Conservation (phyloP, 92 coral and sea anemone genomes). For the Nematostella vectensis region DNA sequence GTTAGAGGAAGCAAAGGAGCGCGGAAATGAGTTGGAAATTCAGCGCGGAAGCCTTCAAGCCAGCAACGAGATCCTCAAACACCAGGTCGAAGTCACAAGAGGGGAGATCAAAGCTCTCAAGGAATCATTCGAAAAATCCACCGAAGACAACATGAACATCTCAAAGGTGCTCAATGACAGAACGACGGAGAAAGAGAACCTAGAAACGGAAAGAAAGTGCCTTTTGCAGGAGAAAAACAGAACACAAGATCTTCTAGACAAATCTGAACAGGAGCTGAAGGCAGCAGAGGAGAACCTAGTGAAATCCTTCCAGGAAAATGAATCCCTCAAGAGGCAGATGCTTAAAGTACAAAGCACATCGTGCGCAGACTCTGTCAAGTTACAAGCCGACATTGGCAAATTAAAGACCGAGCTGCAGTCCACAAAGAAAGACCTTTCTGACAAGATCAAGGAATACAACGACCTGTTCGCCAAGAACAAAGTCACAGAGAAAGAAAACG, state of each 20-base stretch:
- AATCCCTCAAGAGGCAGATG: slow-evolving; percentile 55
- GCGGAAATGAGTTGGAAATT: slow-evolving; percentile 53
- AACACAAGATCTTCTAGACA: slow-evolving; percentile 26
- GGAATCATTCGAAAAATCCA: slow-evolving; percentile 28
- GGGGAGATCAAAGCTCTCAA: slow-evolving; percentile 32
- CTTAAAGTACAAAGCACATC: slow-evolving; percentile 65
- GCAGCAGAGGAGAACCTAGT: slow-evolving; percentile 43
- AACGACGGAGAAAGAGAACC: slow-evolving; percentile 37
- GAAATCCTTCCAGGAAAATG: slow-evolving; percentile 64
- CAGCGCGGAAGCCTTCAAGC: slow-evolving; percentile 62
- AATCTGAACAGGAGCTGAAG: slow-evolving; percentile 33
- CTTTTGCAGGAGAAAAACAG: slow-evolving; percentile 45
- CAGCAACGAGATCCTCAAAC: slow-evolving; percentile 56
- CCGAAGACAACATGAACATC: slow-evolving; percentile 23
- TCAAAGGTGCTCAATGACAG: slow-evolving; percentile 27
- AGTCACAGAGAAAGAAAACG: slow-evolving; percentile 74
- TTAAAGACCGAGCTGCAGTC: slow-evolving; percentile 50
- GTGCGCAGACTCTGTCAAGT: slow-evolving; percentile 63
- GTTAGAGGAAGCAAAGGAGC: slow-evolving; percentile 28
- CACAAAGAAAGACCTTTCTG: slow-evolving; percentile 44
- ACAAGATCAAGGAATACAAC: slow-evolving; percentile 39
- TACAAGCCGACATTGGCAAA: slow-evolving; percentile 58
- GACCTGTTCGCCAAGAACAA: slow-evolving; percentile 41
- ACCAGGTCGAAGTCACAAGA: slow-evolving; percentile 38
- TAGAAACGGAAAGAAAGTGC: slow-evolving; percentile 35